These are phyloP conservation scores for Drosophila subobscura DNA, from an alignment of 1,140 invertebrate species.

Conservation along the genomic window DNA sequence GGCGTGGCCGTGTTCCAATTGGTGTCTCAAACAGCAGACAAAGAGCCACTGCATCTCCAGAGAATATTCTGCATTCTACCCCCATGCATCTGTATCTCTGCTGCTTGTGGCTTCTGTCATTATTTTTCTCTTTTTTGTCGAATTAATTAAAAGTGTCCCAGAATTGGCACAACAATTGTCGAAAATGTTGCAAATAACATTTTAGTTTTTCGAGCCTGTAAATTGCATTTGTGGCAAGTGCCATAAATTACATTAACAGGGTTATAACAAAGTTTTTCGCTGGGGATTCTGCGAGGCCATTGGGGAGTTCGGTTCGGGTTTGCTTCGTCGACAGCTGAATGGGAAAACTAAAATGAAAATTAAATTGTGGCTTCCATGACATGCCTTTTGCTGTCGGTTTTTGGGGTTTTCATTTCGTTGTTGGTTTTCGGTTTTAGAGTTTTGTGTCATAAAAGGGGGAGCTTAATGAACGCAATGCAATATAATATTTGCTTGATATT, in stretches of 20 bases:
- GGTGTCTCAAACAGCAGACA: slow-evolving; percentile 15
- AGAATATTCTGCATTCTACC: background rate
- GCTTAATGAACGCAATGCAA: background rate
- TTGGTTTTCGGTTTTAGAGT: too few species aligned
- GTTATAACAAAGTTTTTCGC: slow-evolving; percentile 7
- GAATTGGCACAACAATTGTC: slow-evolving; percentile 24
- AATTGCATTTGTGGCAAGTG: slow-evolving; percentile 17
- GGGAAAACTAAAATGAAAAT: slow-evolving; percentile 24
- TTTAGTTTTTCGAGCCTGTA: slow-evolving; percentile 25
- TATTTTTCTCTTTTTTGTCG: slow-evolving; percentile 36
- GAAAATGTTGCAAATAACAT: slow-evolving; percentile 55
- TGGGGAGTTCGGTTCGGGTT: background rate
- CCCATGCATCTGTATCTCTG: background rate
- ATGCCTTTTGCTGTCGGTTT: slow-evolving; percentile 4
- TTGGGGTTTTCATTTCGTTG: slow-evolving; percentile 5
- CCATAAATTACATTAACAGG: slow-evolving; percentile 33
- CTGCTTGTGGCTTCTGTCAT: too few species aligned
- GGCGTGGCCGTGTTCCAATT: slow-evolving; percentile 46
- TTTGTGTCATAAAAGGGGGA: background rate
- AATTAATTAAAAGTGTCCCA: slow-evolving; percentile 63
- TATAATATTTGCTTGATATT: too few species aligned
- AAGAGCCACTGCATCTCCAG: slow-evolving; percentile 39
- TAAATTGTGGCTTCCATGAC: slow-evolving; percentile 16
- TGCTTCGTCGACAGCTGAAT: background rate
- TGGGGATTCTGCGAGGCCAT: slow-evolving; percentile 6